phyloP scores from a whole-genome alignment of 1,140 invertebrate genomes.

The Plectrocnemia conspersa region DNA sequence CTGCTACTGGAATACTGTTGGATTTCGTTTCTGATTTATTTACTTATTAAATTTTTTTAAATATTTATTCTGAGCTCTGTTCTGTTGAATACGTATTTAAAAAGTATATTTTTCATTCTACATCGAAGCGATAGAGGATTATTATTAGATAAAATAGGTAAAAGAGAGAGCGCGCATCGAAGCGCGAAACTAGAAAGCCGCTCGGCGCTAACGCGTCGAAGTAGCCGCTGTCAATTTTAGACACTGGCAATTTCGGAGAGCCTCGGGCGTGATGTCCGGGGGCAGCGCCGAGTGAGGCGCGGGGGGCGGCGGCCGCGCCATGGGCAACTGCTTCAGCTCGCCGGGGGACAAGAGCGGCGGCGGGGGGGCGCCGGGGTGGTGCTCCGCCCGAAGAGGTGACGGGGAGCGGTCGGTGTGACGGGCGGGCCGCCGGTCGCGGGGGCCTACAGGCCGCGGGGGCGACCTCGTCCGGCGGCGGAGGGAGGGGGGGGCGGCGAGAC shows the following conservation, averaged over 20 bases:
- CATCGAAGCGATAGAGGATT: no score
- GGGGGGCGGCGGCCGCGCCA: slow-evolving; percentile 40
- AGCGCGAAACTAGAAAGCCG: background rate
- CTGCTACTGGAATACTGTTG: no score
- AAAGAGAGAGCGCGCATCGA: background rate
- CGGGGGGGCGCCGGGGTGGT: background rate
- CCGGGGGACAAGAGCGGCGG: slow-evolving; percentile 52
- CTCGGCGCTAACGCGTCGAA: background rate
- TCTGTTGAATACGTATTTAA: no score
- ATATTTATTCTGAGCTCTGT: no score
- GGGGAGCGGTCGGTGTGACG: background rate
- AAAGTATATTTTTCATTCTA: no score
- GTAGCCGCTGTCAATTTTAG: background rate
- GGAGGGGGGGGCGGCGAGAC: background rate
- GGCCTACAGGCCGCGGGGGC: background rate
- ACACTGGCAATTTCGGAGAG: background rate
- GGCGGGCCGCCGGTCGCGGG: background rate
- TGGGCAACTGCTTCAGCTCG: slow-evolving; percentile 71
- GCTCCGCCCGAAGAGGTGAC: slow-evolving; percentile 55
- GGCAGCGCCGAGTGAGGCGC: background rate
- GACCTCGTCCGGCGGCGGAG: background rate
- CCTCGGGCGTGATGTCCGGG: background rate
- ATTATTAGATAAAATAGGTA: background rate
- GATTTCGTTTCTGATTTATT: no score
- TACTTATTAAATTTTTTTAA: no score